Evolutionary conservation across 1,140 invertebrate species (phyloP).

Genomic region (Vanessa tameamea): DNA sequence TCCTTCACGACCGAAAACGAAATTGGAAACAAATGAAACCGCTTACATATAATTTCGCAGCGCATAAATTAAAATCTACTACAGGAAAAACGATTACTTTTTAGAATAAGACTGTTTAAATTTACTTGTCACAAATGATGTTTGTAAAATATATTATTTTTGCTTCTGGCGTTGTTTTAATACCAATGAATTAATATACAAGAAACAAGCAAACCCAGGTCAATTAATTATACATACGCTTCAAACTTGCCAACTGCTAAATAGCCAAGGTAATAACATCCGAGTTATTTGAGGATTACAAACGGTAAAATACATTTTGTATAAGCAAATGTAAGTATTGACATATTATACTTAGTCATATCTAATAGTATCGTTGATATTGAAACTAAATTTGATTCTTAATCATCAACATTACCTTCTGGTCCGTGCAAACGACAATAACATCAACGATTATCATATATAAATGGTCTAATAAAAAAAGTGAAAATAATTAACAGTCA

Average conservation of each 20-base stretch:
- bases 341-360: too few species aligned
- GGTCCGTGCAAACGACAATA: too few species aligned
- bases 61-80: neutral
- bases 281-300: constrained; percentile 6
- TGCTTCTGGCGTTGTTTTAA: too few species aligned
- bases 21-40: too few species aligned
- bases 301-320: constrained; percentile 3
- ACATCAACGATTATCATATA: too few species aligned
- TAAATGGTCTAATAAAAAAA: too few species aligned
- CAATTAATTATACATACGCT: constrained; percentile 7
- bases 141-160: too few species aligned
- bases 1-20: too few species aligned
- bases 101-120: neutral
- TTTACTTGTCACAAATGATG: neutral
- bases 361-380: too few species aligned
- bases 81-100: neutral
- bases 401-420: too few species aligned
- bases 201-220: neutral
- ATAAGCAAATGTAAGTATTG: neutral
- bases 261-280: constrained; percentile 9
- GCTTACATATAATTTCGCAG: neutral
- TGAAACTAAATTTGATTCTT: too few species aligned
- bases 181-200: neutral
- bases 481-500: too few species aligned
- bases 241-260: neutral